A percentile compares a stretch with the other conserved stretches of the same genome.
Conservation (phyloP, 2,888 invertebrate species). For the Ceriagrion tenellum region DNA sequence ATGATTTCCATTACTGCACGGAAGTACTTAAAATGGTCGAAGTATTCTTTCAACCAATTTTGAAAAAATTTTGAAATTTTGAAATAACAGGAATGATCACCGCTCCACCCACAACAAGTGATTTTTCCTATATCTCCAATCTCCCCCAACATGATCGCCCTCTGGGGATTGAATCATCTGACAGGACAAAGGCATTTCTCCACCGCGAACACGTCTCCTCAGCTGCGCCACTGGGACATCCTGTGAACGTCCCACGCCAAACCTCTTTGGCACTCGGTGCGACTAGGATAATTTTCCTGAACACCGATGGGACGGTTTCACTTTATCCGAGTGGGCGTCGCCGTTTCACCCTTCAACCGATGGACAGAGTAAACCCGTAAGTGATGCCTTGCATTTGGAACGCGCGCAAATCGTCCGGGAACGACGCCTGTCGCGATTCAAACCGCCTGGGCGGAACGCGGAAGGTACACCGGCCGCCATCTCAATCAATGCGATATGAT, state of each 20-base stretch:
- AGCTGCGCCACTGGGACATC: background rate
- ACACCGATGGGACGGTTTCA: background rate
- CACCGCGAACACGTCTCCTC: background rate
- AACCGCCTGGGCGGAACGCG: background rate
- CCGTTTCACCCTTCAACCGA: background rate
- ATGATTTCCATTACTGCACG: too few relatives aligned
- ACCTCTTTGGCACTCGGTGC: background rate
- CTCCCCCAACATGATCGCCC: background rate
- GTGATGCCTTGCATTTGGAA: background rate
- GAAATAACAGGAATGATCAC: too few relatives aligned
- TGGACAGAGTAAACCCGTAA: background rate
- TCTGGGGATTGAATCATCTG: slow-evolving; percentile 10
- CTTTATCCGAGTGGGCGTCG: background rate
- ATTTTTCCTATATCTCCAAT: background rate
- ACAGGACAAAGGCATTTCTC: background rate
- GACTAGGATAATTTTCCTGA: background rate
- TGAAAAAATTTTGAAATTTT: too few relatives aligned
- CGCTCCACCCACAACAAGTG: too few relatives aligned
- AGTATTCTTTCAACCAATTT: too few relatives aligned
- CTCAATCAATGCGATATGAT: too few relatives aligned
- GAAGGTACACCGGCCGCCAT: background rate
- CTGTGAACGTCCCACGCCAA: background rate
- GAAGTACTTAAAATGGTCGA: too few relatives aligned
- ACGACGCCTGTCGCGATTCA: background rate
- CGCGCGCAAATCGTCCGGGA: background rate